These are phyloP conservation scores for Heterotilapia buettikoferi DNA, from an alignment of 2,113 vertebrate genomes.

Conservation along the genomic window DNA sequence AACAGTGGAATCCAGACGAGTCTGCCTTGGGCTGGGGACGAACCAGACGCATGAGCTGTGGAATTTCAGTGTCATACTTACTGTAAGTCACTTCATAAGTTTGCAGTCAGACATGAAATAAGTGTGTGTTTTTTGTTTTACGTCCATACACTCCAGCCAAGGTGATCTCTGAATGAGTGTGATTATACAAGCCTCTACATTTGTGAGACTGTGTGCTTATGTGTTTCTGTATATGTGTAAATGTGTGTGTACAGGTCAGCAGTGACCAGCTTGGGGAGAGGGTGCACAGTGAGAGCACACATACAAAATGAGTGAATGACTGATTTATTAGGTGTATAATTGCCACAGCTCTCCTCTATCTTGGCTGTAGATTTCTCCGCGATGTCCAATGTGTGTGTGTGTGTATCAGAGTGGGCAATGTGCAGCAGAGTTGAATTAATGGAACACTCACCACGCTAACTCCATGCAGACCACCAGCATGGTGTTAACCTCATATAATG, in stretches of 20 bases:
- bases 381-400: not conserved
- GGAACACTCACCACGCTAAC: conserved; percentile 46
- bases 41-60: not conserved
- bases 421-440: conserved; percentile 42
- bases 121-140: not conserved
- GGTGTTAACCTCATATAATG: conserved; percentile 7
- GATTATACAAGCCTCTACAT: conserved; percentile 1
- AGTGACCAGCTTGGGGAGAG: not conserved
- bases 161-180: not conserved
- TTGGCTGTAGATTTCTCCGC: conserved; percentile 34
- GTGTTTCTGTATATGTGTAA: not conserved
- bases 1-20: conserved; percentile 6
- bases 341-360: conserved; percentile 25
- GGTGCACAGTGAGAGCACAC: conserved; percentile 1
- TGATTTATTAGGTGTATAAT: conserved; percentile 66
- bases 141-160: not conserved
- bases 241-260: conserved; percentile 8
- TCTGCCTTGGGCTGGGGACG: not conserved
- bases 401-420: not conserved
- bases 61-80: not conserved
- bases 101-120: conserved; percentile 15
- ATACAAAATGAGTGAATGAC: conserved; percentile 48
- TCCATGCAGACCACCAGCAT: conserved; percentile 55
- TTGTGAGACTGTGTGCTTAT: not conserved
- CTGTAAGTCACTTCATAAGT: conserved; percentile 14